Conservation (phyloP, 2,797 vertebrate genomes). For the Eulemur rubriventer region DNA sequence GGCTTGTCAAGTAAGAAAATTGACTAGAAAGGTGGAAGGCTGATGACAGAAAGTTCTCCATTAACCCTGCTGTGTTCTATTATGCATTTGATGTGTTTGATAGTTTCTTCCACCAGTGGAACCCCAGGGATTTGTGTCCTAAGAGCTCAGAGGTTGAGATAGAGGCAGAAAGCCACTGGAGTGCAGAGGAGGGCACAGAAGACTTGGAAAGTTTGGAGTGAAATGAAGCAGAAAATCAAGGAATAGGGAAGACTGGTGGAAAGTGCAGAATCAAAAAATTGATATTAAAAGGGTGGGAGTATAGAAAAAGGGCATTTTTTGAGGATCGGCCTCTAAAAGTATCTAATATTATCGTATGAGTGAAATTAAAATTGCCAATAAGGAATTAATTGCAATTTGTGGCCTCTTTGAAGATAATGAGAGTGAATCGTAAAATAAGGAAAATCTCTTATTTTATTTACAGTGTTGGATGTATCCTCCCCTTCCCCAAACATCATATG, state of each 20-base stretch:
- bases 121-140: background rate
- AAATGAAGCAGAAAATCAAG: constrained; percentile 54
- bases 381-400: background rate
- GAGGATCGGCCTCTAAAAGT: background rate
- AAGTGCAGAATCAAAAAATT: background rate
- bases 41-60: background rate
- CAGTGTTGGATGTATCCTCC: background rate
- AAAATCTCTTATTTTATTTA: constrained; percentile 19
- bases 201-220: background rate
- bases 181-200: background rate
- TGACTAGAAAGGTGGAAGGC: background rate
- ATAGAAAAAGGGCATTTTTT: background rate
- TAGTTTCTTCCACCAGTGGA: background rate
- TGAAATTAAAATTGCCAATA: constrained; percentile 13
- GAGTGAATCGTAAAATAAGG: background rate
- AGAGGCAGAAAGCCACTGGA: background rate
- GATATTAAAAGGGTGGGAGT: background rate
- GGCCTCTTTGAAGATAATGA: background rate
- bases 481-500: background rate
- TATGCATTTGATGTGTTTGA: constrained; percentile 33
- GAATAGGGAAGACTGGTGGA: background rate
- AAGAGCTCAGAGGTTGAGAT: constrained; percentile 26
- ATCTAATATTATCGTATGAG: background rate
- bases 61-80: constrained; percentile 27
- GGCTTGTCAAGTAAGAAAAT: background rate